phyloP scores from a whole-genome alignment of 2,113 vertebrate species.

The Lethenteron reissneri region DNA sequence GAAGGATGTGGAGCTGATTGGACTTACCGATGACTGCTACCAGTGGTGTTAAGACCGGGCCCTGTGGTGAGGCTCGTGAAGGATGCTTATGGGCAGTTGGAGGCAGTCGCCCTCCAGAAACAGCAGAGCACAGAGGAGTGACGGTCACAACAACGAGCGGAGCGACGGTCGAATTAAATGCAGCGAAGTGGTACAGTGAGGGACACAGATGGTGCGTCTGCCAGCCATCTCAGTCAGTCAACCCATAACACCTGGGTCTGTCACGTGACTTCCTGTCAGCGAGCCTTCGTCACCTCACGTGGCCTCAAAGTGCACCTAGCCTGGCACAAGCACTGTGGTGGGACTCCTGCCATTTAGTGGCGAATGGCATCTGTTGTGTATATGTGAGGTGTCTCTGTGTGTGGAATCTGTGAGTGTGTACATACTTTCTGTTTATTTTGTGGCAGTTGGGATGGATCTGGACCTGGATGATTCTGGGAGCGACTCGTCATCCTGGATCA shows the following conservation, averaged over 20 bases:
- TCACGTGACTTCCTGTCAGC: not conserved
- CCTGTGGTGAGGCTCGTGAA: too few relatives aligned
- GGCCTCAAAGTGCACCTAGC: slow-evolving; percentile 1
- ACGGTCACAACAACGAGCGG: too few relatives aligned
- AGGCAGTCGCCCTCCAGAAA: too few relatives aligned
- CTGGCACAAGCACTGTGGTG: slow-evolving; percentile 3
- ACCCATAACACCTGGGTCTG: not conserved
- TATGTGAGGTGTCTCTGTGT: not conserved
- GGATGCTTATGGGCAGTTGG: too few relatives aligned
- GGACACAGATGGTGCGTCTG: too few relatives aligned
- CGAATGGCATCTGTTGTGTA: not conserved
- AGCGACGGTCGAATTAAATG: too few relatives aligned
- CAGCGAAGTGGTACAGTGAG: too few relatives aligned
- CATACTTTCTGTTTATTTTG: not conserved
- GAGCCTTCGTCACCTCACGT: not conserved
- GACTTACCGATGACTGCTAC: too few relatives aligned
- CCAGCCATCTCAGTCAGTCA: too few relatives aligned
- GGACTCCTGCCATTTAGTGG: not conserved
- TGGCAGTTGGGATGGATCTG: slow-evolving; percentile 62
- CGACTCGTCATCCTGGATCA: slow-evolving; percentile 79
- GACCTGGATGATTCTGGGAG: slow-evolving; percentile 72
- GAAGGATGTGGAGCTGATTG: too few relatives aligned
- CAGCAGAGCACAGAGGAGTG: too few relatives aligned
- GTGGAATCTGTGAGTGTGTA: not conserved
- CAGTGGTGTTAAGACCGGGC: too few relatives aligned